Base-by-base conservation (phyloP, 1,140 invertebrate genomes). In the Anastrepha ludens region DNA sequence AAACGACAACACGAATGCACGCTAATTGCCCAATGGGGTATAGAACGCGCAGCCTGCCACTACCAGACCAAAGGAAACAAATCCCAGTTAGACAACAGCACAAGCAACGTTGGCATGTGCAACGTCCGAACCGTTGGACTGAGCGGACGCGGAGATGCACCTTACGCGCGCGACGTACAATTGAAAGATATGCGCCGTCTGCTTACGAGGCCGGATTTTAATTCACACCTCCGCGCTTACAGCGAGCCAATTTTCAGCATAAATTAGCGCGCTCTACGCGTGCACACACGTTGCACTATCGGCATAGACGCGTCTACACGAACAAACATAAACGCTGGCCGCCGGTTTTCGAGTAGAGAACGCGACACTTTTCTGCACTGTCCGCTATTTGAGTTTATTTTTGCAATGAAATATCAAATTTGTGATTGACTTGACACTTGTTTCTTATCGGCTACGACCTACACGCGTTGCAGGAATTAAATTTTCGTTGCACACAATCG, bases 1-100 rank as follows among this genome's bases (percentile, higher is more conserved):
- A 88, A 88, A 88, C 62, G 78, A 85, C 87, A 85, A 85, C 87
- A 88, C 65, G 67, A 78, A 60, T 55, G 58, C 64, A 87, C 87
- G 70, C 65, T 87, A 87, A 87, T 87, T 87, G 87, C 87, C 65
- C 59, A 65, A 39, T 29, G 86, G 47, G 60, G 39, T 17, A 13
- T 47, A 39, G 70, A 39, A 41, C 17, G 39, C 41, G 44, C 17
- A 50, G n/a, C 11, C 41, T 15, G 17, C 70, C 13, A 8, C 47
- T 55, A 55, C 47, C 29, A 39, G 29, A 67, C 5, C 20, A 39
- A 9, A 15, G 11, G 0, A 81, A 55, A 20, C 47, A 81, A 55
- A 81, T 20, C 47, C 4, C 47, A 55, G 47, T 8, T 50, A 41
- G 41, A 55, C 9, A 74, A 78, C 5, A 44, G 13, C 15, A 47